Evolutionary conservation across 1,140 invertebrate species (phyloP).

Genomic region (Phymastichus coffea): DNA sequence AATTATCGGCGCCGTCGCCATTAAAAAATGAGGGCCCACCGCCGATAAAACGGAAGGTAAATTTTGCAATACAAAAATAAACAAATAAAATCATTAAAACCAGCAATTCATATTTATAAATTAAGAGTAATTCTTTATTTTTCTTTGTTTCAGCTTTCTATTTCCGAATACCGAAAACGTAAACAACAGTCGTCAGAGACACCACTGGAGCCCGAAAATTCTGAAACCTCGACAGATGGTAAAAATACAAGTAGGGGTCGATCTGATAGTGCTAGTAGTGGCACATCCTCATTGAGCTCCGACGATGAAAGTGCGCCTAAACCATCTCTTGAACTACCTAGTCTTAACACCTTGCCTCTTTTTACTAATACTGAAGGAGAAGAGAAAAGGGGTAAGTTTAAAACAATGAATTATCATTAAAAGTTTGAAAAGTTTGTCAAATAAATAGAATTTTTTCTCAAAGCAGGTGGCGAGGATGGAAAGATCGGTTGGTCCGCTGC

Average conservation of each 20-base stretch:
- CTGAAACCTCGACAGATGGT: conserved; percentile 44
- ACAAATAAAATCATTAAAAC: too few relatives aligned
- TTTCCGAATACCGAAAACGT: conserved; percentile 70
- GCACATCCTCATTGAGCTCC: conserved; percentile 56
- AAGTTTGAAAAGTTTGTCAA: too few relatives aligned
- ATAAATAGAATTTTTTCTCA: conserved; percentile 11
- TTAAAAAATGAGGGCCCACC: conserved; percentile 38
- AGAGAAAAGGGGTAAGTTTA: conserved; percentile 10
- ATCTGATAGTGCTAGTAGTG: conserved; percentile 58
- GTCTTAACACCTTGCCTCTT: conserved; percentile 47
- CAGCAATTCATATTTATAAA: background rate
- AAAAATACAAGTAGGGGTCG: conserved; percentile 48
- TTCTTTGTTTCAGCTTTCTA: conserved; percentile 61
- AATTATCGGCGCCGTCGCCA: conserved; percentile 37
- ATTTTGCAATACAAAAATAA: too few relatives aligned
- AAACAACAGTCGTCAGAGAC: conserved; percentile 58
- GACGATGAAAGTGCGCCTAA: conserved; percentile 54
- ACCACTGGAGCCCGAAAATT: conserved; percentile 46
- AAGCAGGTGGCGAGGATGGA: conserved; percentile 48
- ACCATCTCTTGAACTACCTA: conserved; percentile 39
- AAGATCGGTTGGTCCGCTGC: conserved; percentile 59
- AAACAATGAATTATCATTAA: background rate
- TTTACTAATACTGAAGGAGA: conserved; percentile 46
- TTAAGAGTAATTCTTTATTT: background rate
- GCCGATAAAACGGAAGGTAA: conserved; percentile 59